Evolutionary conservation across 37 sponge, comb jelly and placozoan genomes (phyloP).

Genomic region (Aplysina aerophoba): DNA sequence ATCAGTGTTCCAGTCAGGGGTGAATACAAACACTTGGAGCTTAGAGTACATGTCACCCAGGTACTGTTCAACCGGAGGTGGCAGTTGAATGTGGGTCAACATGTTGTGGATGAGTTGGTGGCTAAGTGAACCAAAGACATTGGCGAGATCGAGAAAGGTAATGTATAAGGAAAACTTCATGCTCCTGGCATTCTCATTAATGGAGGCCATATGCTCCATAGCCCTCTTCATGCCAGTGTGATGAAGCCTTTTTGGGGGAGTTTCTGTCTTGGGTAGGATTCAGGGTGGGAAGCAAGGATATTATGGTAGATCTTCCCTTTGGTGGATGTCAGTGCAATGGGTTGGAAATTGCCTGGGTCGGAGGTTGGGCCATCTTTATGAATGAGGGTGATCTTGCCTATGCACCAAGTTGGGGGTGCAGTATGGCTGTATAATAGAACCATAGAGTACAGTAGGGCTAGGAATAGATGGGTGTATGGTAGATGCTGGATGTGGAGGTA

Average conservation of each 20-base stretch:
- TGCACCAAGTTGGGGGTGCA: neutral
- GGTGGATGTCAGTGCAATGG: constrained; percentile 30
- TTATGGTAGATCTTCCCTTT: constrained; percentile 35
- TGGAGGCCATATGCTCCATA: constrained; percentile 36
- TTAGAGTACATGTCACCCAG: neutral
- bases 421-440: neutral
- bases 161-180: constrained; percentile 11
- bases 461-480: neutral
- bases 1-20: neutral
- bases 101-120: neutral
- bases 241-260: constrained; percentile 32
- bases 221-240: neutral
- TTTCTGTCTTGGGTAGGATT: neutral
- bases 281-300: constrained; percentile 11
- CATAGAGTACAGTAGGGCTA: neutral
- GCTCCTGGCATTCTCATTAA: constrained; percentile 25
- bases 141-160: constrained; percentile 35
- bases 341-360: constrained; percentile 3
- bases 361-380: neutral
- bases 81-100: neutral
- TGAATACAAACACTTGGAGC: neutral
- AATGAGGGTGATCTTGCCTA: constrained; percentile 5
- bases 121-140: constrained; percentile 56
- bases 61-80: neutral
- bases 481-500: neutral